These are phyloP conservation scores for Priapulus caudatus DNA, from an alignment of 2,888 invertebrate genomes.

Conservation along the genomic window DNA sequence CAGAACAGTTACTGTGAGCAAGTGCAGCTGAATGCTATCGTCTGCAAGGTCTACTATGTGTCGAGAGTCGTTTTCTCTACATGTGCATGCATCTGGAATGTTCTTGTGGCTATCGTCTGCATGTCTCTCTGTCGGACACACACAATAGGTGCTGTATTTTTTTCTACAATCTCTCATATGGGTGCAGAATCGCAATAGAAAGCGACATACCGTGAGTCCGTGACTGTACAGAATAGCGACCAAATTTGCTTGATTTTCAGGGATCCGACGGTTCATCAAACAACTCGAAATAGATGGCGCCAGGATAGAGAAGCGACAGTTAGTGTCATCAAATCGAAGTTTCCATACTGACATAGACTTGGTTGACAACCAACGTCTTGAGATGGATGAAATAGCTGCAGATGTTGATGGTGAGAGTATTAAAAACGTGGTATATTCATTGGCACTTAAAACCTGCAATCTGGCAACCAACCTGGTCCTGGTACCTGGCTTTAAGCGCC, in stretches of 20 bases:
- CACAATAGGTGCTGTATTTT: conserved; percentile 36
- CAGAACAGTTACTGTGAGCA: no score
- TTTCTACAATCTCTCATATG: background rate
- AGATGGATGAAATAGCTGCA: no score
- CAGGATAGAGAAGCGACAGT: no score
- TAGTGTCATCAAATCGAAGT: no score
- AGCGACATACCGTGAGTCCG: background rate
- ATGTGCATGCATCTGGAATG: conserved; percentile 38
- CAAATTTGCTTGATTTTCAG: conserved; percentile 22
- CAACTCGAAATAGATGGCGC: conserved; percentile 35
- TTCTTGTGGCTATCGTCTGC: conserved; percentile 36
- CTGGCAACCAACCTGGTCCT: no score
- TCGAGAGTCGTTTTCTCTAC: conserved; percentile 32
- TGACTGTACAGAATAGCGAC: background rate
- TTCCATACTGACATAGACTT: no score
- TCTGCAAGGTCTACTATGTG: conserved; percentile 32
- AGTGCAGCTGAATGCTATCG: conserved; percentile 24
- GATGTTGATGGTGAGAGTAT: no score
- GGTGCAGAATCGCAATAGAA: background rate
- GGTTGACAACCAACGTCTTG: no score
- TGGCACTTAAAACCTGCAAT: no score
- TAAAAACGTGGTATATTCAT: no score
- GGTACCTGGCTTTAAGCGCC: no score
- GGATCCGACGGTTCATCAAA: conserved; percentile 34
- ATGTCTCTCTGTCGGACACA: conserved; percentile 41